Percentiles rank a stretch among this genome's conserved stretches.
Conservation (phyloP, 2,888 invertebrate species). For the Acronicta leporina region DNA sequence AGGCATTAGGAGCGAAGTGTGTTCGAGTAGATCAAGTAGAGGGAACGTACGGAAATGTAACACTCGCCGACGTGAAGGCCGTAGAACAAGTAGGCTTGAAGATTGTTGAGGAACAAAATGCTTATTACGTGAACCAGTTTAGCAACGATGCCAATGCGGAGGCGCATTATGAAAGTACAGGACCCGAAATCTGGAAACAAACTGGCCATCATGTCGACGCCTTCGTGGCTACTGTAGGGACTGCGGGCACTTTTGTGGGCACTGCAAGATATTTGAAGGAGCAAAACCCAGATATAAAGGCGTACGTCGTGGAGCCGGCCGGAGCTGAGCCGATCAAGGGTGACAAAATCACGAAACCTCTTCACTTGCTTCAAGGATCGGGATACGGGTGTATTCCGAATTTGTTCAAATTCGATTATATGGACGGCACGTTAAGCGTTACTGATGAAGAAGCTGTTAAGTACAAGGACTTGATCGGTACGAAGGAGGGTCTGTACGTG, state of each 20-base stretch:
- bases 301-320: constrained; percentile 80
- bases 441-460: constrained; percentile 78
- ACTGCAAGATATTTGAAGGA: constrained; percentile 81
- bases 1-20: constrained; percentile 82
- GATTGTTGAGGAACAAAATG: constrained; percentile 72
- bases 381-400: constrained; percentile 82
- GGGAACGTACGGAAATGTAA: constrained; percentile 83
- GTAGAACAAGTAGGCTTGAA: constrained; percentile 76
- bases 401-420: constrained; percentile 76
- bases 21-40: constrained; percentile 82
- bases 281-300: constrained; percentile 72
- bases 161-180: constrained; percentile 80
- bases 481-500: constrained; percentile 81
- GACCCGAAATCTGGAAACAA: constrained; percentile 85
- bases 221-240: constrained; percentile 81
- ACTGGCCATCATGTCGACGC: constrained; percentile 81
- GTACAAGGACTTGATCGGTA: constrained; percentile 76
- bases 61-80: constrained; percentile 76
- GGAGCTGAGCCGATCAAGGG: constrained; percentile 83
- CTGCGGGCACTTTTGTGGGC: constrained; percentile 81
- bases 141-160: constrained; percentile 73
- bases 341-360: constrained; percentile 77
- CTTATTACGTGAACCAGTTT: constrained; percentile 82
- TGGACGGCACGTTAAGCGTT: constrained; percentile 79
- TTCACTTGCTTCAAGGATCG: constrained; percentile 83